These are phyloP conservation scores for Sisyra terminalis DNA, from an alignment of 2,888 invertebrate species.

Conservation along the genomic window DNA sequence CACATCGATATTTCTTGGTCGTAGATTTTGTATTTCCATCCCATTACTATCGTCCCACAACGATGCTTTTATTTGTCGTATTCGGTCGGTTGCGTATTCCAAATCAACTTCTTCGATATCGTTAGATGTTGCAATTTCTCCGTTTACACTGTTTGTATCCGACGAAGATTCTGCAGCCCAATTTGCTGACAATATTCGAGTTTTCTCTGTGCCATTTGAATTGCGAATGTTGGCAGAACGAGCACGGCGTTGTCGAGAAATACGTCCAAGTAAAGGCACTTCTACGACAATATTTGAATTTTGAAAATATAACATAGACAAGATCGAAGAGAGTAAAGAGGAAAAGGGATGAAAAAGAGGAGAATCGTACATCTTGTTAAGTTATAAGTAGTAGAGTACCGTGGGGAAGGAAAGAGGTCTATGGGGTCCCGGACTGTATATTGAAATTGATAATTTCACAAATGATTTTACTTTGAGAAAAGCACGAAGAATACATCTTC, in stretches of 20 bases:
- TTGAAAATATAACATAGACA: no score
- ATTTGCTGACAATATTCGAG: slow-evolving; percentile 17
- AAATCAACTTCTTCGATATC: slow-evolving; percentile 14
- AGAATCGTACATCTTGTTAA: no score
- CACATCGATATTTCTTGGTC: slow-evolving; percentile 22
- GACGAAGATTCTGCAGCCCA: slow-evolving; percentile 23
- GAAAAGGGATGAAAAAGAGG: no score
- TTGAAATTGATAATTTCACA: no score
- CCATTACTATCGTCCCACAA: slow-evolving; percentile 15
- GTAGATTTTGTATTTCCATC: slow-evolving; percentile 15
- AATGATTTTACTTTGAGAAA: no score
- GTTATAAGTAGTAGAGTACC: no score
- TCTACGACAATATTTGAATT: slow-evolving; percentile 25
- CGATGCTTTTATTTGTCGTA: slow-evolving; percentile 20
- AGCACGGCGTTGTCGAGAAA: slow-evolving; percentile 48
- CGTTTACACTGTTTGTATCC: slow-evolving; percentile 9
- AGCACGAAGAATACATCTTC: no score
- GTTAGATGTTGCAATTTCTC: slow-evolving; percentile 5
- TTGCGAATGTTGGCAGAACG: slow-evolving; percentile 37
- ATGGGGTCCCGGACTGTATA: no score
- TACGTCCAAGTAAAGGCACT: slow-evolving; percentile 45
- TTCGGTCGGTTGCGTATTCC: slow-evolving; percentile 22
- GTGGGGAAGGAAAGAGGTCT: no score
- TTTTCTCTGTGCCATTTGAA: slow-evolving; percentile 19
- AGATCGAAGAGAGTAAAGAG: neutral